A percentile compares a stretch with the other conserved stretches of the same genome.
Conservation (phyloP, 2,888 invertebrate species). For the Gryllus longicercus region DNA sequence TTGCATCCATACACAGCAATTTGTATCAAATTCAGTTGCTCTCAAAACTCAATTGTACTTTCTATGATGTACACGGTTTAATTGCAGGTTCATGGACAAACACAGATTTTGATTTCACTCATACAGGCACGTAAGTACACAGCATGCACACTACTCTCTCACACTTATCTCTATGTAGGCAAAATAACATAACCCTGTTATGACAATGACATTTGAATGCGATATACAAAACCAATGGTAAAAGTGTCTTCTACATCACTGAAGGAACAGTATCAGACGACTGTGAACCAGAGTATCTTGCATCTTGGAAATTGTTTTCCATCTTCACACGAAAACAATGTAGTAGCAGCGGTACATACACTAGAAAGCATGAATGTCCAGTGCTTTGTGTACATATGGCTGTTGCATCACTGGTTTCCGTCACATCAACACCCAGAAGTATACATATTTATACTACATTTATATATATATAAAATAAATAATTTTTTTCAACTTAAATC, state of each 20-base stretch:
- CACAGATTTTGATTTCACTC: no score
- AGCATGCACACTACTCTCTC: neutral
- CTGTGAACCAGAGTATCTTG: no score
- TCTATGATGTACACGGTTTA: no score
- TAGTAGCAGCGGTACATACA: neutral
- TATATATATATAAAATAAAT: conserved; percentile 11
- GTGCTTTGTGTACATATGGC: neutral
- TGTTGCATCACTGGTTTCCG: neutral
- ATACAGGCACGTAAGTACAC: no score
- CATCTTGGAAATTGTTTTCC: no score
- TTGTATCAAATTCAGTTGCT: no score
- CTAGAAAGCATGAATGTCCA: neutral
- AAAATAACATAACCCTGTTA: neutral
- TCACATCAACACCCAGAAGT: neutral
- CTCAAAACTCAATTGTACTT: no score
- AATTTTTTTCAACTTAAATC: conserved; percentile 11
- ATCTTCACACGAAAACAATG: neutral
- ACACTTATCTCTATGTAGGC: neutral
- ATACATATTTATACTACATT: conserved; percentile 11
- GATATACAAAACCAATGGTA: neutral
- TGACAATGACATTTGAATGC: neutral
- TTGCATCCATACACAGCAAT: no score
- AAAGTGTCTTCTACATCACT: neutral
- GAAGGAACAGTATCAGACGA: conserved; percentile 6
- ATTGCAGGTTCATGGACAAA: no score